phyloP scores from a whole-genome alignment of 1,140 invertebrate species.

The Drosophila repletoides region DNA sequence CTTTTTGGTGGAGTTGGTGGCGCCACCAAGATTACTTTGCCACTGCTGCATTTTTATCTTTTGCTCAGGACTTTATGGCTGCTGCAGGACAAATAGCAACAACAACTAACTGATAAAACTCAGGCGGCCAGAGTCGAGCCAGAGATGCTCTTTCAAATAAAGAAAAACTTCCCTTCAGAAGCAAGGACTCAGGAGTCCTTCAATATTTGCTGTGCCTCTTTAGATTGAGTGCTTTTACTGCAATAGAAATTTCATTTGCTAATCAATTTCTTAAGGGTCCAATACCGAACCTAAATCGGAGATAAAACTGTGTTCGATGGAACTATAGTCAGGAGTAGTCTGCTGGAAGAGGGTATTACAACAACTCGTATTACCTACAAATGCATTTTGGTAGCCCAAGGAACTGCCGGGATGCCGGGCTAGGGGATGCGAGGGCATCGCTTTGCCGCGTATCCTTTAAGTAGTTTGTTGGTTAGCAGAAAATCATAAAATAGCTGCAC shows the following conservation, averaged over 20 bases:
- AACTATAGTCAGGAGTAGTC: too few relatives aligned
- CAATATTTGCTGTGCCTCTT: too few relatives aligned
- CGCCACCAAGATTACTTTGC: conserved; percentile 62
- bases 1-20: conserved; percentile 30
- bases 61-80: conserved; percentile 57
- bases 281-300: too few relatives aligned
- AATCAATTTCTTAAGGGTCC: too few relatives aligned
- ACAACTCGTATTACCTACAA: background rate
- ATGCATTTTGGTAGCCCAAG: conserved; percentile 25
- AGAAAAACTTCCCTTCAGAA: too few relatives aligned
- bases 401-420: conserved; percentile 5
- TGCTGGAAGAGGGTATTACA: background rate
- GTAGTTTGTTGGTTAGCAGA: conserved; percentile 72
- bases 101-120: conserved; percentile 36
- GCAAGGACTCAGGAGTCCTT: too few relatives aligned
- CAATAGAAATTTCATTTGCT: too few relatives aligned
- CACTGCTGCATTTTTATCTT: conserved; percentile 73
- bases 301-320: too few relatives aligned
- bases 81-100: conserved; percentile 27
- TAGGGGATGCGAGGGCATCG: too few relatives aligned
- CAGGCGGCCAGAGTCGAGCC: background rate
- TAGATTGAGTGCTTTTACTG: too few relatives aligned
- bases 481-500: conserved; percentile 77
- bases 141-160: conserved; percentile 8
- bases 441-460: conserved; percentile 58